Conservation (phyloP, 2,797 vertebrate genomes). For the Coranthus polyacanthus region DNA sequence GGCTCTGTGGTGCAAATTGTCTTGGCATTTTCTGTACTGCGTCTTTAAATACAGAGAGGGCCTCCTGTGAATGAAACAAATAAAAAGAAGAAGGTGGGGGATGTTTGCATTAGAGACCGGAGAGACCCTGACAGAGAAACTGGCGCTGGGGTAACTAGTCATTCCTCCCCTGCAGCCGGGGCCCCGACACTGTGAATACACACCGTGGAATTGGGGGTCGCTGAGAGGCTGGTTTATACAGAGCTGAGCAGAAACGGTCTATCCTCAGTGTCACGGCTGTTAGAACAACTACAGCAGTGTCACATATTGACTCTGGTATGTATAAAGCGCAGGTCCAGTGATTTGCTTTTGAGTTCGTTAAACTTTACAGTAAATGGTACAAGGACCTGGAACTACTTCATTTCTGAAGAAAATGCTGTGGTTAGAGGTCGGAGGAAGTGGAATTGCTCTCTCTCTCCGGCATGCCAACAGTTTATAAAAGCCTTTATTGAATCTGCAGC, state of each 20-base stretch:
- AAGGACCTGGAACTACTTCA: constrained; percentile 50
- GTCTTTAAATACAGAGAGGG: constrained; percentile 94
- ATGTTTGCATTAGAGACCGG: constrained; percentile 63
- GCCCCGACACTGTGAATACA: constrained; percentile 67
- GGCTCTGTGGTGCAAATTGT: constrained; percentile 99
- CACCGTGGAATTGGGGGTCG: constrained; percentile 78
- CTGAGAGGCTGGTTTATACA: constrained; percentile 66
- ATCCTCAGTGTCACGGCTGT: constrained; percentile 71
- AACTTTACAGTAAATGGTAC: constrained; percentile 44
- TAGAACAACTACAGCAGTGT: constrained; percentile 59
- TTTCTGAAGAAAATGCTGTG: constrained; percentile 55
- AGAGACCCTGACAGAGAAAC: constrained; percentile 46
- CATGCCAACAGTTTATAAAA: constrained; percentile 58
- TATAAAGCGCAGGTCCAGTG: constrained; percentile 18
- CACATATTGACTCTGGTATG: constrained; percentile 46
- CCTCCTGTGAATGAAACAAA: constrained; percentile 89
- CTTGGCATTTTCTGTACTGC: constrained; percentile 98
- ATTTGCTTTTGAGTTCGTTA: constrained; percentile 43
- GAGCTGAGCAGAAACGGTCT: constrained; percentile 66
- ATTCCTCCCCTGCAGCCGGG: constrained; percentile 56
- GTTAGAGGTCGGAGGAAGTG: constrained; percentile 60
- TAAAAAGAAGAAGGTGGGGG: constrained; percentile 33
- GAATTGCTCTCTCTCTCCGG: constrained; percentile 31
- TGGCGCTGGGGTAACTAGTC: constrained; percentile 49
- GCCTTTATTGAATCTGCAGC: constrained; percentile 62